A percentile compares a stretch with the other conserved stretches of the same genome.
These are phyloP conservation scores for Drosophila sulfurigaster DNA, from an alignment of 1,140 invertebrate species.

Conservation along the genomic window DNA sequence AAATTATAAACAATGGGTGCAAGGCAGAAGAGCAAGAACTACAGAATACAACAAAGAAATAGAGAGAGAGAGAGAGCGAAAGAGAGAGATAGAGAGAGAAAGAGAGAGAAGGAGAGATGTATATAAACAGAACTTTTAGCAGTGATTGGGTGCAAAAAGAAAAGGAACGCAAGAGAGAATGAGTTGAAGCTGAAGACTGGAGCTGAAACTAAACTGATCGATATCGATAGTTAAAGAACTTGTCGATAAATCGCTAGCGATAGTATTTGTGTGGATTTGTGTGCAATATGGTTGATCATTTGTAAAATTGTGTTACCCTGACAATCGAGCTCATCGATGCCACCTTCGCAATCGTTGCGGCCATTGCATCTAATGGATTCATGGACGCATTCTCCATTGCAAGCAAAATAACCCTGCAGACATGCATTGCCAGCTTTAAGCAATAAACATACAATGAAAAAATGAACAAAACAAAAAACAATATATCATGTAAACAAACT, in stretches of 20 bases:
- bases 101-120: background rate
- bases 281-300: slow-evolving; percentile 4
- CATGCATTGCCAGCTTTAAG: slow-evolving; percentile 51
- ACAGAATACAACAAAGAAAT: background rate
- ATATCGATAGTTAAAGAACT: background rate
- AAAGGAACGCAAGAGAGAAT: no score
- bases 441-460: slow-evolving; percentile 30
- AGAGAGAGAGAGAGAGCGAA: background rate
- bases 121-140: no score
- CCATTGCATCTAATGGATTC: slow-evolving; percentile 87
- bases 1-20: slow-evolving; percentile 3
- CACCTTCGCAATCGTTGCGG: slow-evolving; percentile 89
- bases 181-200: background rate
- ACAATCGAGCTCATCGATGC: slow-evolving; percentile 89
- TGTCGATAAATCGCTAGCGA: background rate
- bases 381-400: slow-evolving; percentile 66
- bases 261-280: slow-evolving; percentile 5
- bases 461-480: slow-evolving; percentile 6
- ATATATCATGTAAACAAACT: background rate
- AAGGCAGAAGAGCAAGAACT: background rate
- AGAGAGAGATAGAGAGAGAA: background rate
- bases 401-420: slow-evolving; percentile 33
- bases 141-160: no score
- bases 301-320: slow-evolving; percentile 77
- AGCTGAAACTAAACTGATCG: background rate